Evolutionary conservation across 2,113 vertebrate genomes (phyloP), one percentile per base, ranked within the genome.

Genomic region (Scytalopus superciliaris): DNA sequence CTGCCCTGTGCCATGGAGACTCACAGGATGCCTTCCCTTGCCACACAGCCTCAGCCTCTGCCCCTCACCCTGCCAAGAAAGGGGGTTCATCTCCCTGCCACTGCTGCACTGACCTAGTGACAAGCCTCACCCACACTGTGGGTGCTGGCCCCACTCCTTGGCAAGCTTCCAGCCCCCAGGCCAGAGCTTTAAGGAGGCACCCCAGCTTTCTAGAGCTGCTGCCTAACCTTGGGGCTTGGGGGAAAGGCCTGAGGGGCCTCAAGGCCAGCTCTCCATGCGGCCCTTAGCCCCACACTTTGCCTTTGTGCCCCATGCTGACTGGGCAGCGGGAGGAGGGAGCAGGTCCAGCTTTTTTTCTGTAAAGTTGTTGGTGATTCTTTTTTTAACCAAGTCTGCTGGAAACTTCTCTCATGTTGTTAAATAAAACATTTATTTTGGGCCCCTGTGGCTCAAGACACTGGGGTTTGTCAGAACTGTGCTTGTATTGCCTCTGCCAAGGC

Each of bases 361-460:
- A 91, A 95, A 94, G 89, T 77, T 96, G 76, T 85, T 81, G 87
- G 19, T 87, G 81, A 77, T 59, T 81, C 49, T 89, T 89, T 78
- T 94, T 94, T 76, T 72, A 93, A 91, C 76, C 3, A 0, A 93
- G 62, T 93, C 94, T 96, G 93, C 64, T 96, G 92, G 93, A 86
- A 92, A 96, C 78, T 93, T 96, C 50, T 96, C 50, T 96, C 59
- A 89, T 92, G 90, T 95, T 96, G 93, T 96, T 94, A 97, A 97
- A 97, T 97, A 97, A 97, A 97, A 96, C 87, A 91, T 97, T 96
- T 97, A 97, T 97, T 95, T 96, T 91, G 93, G 93, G 94, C 82
- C 90, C 50, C 59, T 90, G 78, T 55, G 95, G 94, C 95, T 95
- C 92, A 89, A 44, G 66, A 96, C 90, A 88, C 85, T 91, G 88